Percentiles rank a stretch among this genome's conserved stretches.
Conservation (phyloP, 2,113 vertebrate genomes). For the Hydrolagus affinis region DNA sequence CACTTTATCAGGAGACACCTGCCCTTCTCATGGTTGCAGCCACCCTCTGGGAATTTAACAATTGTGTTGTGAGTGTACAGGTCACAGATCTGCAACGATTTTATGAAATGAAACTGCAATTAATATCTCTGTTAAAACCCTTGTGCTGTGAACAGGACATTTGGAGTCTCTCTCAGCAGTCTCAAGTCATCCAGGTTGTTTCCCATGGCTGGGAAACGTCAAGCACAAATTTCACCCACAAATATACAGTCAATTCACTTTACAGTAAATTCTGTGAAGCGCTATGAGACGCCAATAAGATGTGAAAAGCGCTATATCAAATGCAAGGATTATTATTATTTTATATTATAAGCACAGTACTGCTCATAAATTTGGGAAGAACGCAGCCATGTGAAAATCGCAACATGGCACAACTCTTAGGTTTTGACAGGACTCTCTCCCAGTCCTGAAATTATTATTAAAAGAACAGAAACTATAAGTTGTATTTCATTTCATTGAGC, state of each 20-base stretch:
- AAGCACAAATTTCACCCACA: too few species aligned
- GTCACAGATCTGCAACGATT: constrained; percentile 22
- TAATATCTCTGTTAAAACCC: constrained; percentile 6
- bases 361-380: background rate
- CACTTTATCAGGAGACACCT: constrained; percentile 13
- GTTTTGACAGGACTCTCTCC: background rate
- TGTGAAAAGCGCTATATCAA: too few species aligned
- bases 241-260: too few species aligned
- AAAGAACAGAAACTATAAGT: background rate
- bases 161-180: constrained; percentile 17
- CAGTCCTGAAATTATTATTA: background rate
- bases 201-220: background rate
- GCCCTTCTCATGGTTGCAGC: constrained; percentile 18
- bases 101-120: constrained; percentile 30
- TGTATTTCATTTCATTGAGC: too few species aligned
- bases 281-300: too few species aligned
- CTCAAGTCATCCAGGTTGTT: background rate
- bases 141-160: constrained; percentile 3
- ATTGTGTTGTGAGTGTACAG: constrained; percentile 18
- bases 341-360: too few species aligned
- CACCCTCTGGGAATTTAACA: constrained; percentile 25
- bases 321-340: too few species aligned
- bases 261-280: too few species aligned
- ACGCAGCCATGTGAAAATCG: background rate
- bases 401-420: background rate